Base-by-base conservation (phyloP, 1,140 invertebrate genomes). In the Rhagoletis pomonella region DNA sequence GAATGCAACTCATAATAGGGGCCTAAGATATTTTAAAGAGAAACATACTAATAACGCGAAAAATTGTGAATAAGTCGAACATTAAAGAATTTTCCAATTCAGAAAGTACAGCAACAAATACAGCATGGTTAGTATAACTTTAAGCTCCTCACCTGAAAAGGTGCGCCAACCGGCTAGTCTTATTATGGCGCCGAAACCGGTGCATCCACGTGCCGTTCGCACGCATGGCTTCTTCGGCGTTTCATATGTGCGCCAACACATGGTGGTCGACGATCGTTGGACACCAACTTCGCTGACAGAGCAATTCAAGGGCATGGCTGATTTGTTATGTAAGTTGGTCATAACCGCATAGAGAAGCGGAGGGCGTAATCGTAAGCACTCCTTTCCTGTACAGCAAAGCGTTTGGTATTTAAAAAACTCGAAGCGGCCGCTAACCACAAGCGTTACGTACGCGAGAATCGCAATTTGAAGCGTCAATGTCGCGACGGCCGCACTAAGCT, bases 141-240 rank as follows among this genome's bases (percentile, higher is more conserved):
- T n/a, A 86, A 59, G 17, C 3, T 5, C 55, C n/a, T 44, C 58
- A 3, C 17, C 19, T 14, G 29, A 65, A 14, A 86, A 42, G 58
- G 19, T 19, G 6, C 73, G 73, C 6, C 60, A 64, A 62, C 69
- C 19, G 42, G 59, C 50, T 3, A 42, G 86, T 39, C 89, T 91
- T 88, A 87, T 88, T 9, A 73, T 90, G 85, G 89, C 90, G 1
- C 91, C 91, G 0, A 91, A 89, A 65, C 91, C 91, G 9, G 91
- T 92, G 73, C 91, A 90, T 89, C 92, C 92, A 5, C 89, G 89
- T 0, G 88, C 92, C 4, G 50, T 92, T 58, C 87, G 89, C 42
- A 89, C 89, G 42, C 92, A 93, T 88, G 92, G 91, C 10, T 88
- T 93, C 17, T 92, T 93, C 4, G 92, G 92, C 29, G 89, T 90